Conservation (phyloP, 2,113 vertebrate species). For the Triplophysa dalaica region DNA sequence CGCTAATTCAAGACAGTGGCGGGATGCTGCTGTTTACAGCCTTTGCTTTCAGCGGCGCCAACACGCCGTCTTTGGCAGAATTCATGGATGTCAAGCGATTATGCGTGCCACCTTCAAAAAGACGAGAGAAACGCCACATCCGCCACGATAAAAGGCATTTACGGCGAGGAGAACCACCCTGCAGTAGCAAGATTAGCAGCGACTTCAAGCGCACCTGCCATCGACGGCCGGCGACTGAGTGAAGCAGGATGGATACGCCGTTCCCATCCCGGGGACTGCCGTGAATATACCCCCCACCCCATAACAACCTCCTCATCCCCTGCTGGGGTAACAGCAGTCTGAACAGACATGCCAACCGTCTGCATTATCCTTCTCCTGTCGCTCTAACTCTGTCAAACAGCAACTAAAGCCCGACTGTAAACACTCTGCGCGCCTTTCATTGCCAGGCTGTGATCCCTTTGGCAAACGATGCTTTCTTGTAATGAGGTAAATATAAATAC, state of each 20-base stretch:
- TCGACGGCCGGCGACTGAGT: neutral
- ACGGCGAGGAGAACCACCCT: neutral
- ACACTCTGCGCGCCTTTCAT: slow-evolving; percentile 62
- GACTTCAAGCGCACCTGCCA: slow-evolving; percentile 5
- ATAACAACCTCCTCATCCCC: neutral
- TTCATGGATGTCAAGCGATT: slow-evolving; percentile 43
- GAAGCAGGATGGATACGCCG: neutral
- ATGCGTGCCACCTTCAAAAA: slow-evolving; percentile 31
- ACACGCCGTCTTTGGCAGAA: slow-evolving; percentile 36
- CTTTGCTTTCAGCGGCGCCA: slow-evolving; percentile 11
- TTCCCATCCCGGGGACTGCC: slow-evolving; percentile 16
- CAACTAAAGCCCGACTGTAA: slow-evolving; percentile 66
- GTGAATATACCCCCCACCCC: neutral
- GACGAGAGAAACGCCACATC: slow-evolving; percentile 15
- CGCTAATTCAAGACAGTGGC: slow-evolving; percentile 48
- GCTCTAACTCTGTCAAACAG: slow-evolving; percentile 57
- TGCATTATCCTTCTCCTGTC: slow-evolving; percentile 36
- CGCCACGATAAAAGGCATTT: slow-evolving; percentile 7
- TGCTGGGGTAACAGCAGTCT: slow-evolving; percentile 38
- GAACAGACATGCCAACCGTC: slow-evolving; percentile 44
- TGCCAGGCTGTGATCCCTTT: slow-evolving; percentile 64
- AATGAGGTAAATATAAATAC: slow-evolving; percentile 70
- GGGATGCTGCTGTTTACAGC: slow-evolving; percentile 48
- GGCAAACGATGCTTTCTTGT: slow-evolving; percentile 69
- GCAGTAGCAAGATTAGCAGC: slow-evolving; percentile 26